phyloP scores from a whole-genome alignment of 2,888 invertebrate species.

The Cryptocephalus primarius region DNA sequence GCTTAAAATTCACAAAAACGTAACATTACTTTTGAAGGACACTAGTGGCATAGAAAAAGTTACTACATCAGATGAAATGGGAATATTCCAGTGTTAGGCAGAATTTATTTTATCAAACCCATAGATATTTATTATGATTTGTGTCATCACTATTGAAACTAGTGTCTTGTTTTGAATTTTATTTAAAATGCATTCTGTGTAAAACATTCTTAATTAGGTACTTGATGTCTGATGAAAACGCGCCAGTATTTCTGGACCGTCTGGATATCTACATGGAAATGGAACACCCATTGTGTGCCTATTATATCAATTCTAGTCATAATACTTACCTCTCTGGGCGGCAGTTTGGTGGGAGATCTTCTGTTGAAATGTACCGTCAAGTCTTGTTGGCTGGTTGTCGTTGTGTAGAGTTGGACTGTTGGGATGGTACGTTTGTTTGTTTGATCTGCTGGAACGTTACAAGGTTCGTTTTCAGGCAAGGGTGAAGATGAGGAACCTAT shows the following conservation, averaged over 20 bases:
- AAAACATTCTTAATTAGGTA: constrained; percentile 41
- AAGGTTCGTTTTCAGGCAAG: constrained; percentile 43
- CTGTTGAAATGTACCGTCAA: constrained; percentile 98
- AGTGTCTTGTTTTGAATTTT: too few relatives aligned
- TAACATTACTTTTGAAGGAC: too few relatives aligned
- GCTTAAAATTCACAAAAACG: too few relatives aligned
- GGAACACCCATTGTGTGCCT: constrained; percentile 96
- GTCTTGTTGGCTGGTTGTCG: constrained; percentile 94
- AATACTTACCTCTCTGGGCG: constrained; percentile 90
- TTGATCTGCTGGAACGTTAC: too few relatives aligned
- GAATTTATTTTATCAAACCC: too few relatives aligned
- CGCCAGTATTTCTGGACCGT: constrained; percentile 97
- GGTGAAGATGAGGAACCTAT: constrained; percentile 98
- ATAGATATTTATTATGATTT: too few relatives aligned
- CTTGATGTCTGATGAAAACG: constrained; percentile 99
- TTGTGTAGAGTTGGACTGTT: constrained; percentile 96
- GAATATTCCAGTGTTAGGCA: too few relatives aligned
- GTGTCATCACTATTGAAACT: too few relatives aligned
- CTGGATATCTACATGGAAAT: constrained; percentile 96
- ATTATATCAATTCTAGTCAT: constrained; percentile 98
- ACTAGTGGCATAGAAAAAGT: too few relatives aligned
- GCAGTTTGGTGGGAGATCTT: constrained; percentile 97
- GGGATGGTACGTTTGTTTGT: constrained; percentile 59
- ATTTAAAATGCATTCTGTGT: background rate
- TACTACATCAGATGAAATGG: too few relatives aligned